Conservation (phyloP, 2,797 vertebrate species). For the Sorex maritimensis region DNA sequence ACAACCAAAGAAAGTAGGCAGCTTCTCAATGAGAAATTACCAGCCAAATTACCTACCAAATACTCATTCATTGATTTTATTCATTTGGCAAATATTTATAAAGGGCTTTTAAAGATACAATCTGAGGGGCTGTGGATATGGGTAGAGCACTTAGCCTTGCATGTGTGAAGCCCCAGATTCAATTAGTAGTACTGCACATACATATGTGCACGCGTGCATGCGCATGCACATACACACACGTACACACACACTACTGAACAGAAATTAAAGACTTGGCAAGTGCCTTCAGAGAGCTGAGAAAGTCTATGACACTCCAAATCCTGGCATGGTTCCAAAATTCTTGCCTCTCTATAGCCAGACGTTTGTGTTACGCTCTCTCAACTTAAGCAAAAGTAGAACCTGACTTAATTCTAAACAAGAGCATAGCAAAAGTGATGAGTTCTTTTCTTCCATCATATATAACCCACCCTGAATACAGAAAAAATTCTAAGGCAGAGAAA, state of each 20-base stretch:
- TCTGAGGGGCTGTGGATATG: neutral
- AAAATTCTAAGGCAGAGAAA: conserved; percentile 6
- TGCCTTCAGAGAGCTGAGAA: neutral
- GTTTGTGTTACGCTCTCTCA: neutral
- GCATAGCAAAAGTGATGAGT: neutral
- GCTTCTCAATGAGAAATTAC: conserved; percentile 71
- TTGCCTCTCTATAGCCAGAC: neutral
- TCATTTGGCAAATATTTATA: conserved; percentile 35
- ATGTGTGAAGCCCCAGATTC: no score
- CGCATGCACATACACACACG: no score
- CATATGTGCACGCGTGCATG: no score
- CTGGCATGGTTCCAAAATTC: conserved; percentile 33
- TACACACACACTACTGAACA: no score
- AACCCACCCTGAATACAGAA: neutral
- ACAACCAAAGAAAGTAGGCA: conserved; percentile 63
- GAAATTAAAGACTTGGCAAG: conserved; percentile 25
- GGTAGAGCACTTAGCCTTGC: no score
- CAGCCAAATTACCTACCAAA: conserved; percentile 28
- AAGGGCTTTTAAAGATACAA: conserved; percentile 22
- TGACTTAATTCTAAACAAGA: conserved; percentile 20
- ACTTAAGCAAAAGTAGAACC: neutral
- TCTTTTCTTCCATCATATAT: conserved; percentile 19
- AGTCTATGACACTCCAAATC: neutral
- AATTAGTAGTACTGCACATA: no score
- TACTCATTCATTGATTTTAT: conserved; percentile 40